Percentiles rank a stretch among this genome's conserved stretches.
phyloP scores from a whole-genome alignment of 2,797 vertebrate species.

The Naso thynnoides region DNA sequence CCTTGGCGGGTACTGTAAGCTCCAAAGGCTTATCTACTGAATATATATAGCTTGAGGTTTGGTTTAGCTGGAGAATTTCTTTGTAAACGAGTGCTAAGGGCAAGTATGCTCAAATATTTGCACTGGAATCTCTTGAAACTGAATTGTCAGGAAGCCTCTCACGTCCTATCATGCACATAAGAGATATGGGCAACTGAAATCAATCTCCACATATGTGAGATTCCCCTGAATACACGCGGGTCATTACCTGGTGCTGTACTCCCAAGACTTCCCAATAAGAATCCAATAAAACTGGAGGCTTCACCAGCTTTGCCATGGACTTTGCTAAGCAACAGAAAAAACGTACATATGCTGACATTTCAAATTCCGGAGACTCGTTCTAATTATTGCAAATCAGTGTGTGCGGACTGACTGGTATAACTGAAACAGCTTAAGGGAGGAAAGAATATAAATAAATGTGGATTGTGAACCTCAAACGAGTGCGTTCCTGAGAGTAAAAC shows the following conservation, averaged over 20 bases:
- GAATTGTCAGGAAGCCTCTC: constrained; percentile 3
- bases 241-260: neutral
- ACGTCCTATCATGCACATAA: neutral
- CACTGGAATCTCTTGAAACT: neutral
- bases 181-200: constrained; percentile 19
- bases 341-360: constrained; percentile 22
- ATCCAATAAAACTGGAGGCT: constrained; percentile 13
- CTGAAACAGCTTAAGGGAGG: constrained; percentile 1
- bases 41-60: constrained; percentile 1
- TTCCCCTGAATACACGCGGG: neutral
- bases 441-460: constrained; percentile 14
- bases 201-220: neutral
- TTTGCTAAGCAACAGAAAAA: constrained; percentile 3
- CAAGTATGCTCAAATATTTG: constrained; percentile 6
- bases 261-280: neutral
- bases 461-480: constrained; percentile 19
- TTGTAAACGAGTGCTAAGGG: neutral
- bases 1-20: neutral
- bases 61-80: constrained; percentile 1
- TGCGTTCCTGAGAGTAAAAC: neutral
- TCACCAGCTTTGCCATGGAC: neutral
- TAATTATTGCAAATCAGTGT: neutral
- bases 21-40: constrained; percentile 3
- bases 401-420: neutral
- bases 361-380: neutral